Conservation (phyloP, 2,888 invertebrate species). For the Calliphora vomitoria region DNA sequence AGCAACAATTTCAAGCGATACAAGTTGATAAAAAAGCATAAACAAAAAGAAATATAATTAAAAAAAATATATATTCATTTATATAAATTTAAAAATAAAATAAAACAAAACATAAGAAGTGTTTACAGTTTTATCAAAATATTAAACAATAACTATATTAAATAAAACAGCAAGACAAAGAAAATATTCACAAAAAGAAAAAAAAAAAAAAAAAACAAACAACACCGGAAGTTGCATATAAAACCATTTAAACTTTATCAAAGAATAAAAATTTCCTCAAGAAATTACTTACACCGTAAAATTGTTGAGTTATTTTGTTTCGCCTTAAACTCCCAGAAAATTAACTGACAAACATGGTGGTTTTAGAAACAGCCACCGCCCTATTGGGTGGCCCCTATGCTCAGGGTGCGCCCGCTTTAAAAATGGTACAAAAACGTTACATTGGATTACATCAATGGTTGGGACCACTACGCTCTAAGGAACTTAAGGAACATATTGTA, state of each 20-base stretch:
- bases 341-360: slow-evolving; percentile 86
- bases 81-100: neutral
- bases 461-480: slow-evolving; percentile 92
- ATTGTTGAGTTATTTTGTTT: neutral
- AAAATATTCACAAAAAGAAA: slow-evolving; percentile 15
- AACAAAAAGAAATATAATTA: slow-evolving; percentile 20
- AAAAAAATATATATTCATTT: slow-evolving; percentile 12
- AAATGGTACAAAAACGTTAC: slow-evolving; percentile 95
- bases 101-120: slow-evolving; percentile 38
- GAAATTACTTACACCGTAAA: neutral
- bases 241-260: slow-evolving; percentile 36
- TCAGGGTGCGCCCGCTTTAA: slow-evolving; percentile 92
- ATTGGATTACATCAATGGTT: slow-evolving; percentile 96
- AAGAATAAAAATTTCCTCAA: neutral
- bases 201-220: neutral
- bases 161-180: neutral
- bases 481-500: slow-evolving; percentile 92
- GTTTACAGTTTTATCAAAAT: slow-evolving; percentile 49
- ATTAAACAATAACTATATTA: neutral
- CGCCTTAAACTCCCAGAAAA: slow-evolving; percentile 30
- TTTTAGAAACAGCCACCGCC: slow-evolving; percentile 90
- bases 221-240: slow-evolving; percentile 53
- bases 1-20: slow-evolving; percentile 19
- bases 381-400: slow-evolving; percentile 92
- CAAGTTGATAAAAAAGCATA: slow-evolving; percentile 36